Evolutionary conservation across 2,797 vertebrate genomes (phyloP).

Genomic region (Astyanax mexicanus): DNA sequence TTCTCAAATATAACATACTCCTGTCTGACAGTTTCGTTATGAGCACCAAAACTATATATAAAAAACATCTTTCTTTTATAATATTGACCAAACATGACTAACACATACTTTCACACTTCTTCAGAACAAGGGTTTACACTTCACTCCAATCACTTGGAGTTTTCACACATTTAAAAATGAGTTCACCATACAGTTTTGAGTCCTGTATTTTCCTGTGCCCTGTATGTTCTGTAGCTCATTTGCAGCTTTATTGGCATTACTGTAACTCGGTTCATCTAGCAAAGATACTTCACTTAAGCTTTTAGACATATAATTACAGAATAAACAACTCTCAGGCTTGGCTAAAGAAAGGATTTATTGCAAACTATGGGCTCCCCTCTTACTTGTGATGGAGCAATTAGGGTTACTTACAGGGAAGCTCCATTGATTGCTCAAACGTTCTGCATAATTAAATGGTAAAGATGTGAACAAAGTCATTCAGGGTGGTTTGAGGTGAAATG

Average conservation of each 20-base stretch:
- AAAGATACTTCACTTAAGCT: neutral
- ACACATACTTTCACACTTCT: neutral
- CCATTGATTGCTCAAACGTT: too few species aligned
- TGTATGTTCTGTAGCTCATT: neutral
- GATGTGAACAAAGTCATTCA: too few species aligned
- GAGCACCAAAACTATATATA: neutral
- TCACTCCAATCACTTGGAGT: neutral
- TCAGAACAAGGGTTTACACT: neutral
- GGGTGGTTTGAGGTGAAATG: too few species aligned
- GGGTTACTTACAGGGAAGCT: neutral
- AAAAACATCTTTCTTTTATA: neutral
- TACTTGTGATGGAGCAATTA: neutral
- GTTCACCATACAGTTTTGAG: neutral
- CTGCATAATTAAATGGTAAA: too few species aligned
- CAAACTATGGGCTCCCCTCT: neutral
- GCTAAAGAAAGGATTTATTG: neutral
- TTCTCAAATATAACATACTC: neutral
- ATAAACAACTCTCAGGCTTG: neutral
- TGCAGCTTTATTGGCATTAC: neutral
- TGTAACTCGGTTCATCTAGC: too few species aligned
- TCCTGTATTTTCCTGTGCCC: neutral
- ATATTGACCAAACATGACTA: neutral
- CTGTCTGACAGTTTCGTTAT: neutral
- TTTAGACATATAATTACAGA: neutral
- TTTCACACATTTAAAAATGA: neutral